A percentile compares a stretch with the other conserved stretches of the same genome.
Conservation (phyloP, 2,888 invertebrate species). For the Cosmia trapezina region DNA sequence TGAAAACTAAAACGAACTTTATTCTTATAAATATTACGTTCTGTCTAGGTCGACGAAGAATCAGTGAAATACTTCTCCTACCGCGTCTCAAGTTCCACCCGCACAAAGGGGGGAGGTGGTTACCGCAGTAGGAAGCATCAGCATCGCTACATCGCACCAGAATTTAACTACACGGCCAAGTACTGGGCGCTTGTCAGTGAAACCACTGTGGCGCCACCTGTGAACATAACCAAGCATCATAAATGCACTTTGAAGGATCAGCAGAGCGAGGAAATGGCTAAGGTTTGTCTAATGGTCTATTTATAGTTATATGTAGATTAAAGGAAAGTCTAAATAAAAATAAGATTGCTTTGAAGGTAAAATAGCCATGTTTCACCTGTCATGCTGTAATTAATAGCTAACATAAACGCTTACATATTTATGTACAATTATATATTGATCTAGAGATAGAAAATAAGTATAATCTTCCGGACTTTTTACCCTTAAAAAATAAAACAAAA, state of each 20-base stretch:
- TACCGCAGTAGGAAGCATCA: slow-evolving; percentile 85
- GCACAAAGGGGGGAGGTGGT: slow-evolving; percentile 85
- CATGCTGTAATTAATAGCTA: too few relatives aligned
- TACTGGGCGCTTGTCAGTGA: slow-evolving; percentile 88
- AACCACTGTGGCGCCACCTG: slow-evolving; percentile 78
- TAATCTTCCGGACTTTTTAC: not conserved
- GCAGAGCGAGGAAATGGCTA: slow-evolving; percentile 85
- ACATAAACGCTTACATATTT: not conserved
- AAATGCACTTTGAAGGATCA: slow-evolving; percentile 86
- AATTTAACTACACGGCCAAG: slow-evolving; percentile 86
- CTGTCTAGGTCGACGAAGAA: slow-evolving; percentile 79
- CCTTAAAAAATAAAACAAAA: not conserved
- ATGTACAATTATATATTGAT: too few relatives aligned
- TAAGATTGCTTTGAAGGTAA: not conserved
- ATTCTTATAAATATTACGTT: too few relatives aligned
- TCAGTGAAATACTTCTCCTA: slow-evolving; percentile 86
- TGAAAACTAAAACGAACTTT: too few relatives aligned
- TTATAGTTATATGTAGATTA: too few relatives aligned
- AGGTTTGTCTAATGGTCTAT: slow-evolving; percentile 70
- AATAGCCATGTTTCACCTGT: not conserved
- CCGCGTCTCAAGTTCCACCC: slow-evolving; percentile 86
- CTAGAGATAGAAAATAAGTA: not conserved
- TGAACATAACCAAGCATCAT: slow-evolving; percentile 80
- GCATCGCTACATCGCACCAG: slow-evolving; percentile 87
- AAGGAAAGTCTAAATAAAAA: not conserved